Percentiles rank a stretch among this genome's conserved stretches.
Evolutionary conservation across 2,888 invertebrate genomes (phyloP).

Genomic region (Eutolmus rufibarbis): DNA sequence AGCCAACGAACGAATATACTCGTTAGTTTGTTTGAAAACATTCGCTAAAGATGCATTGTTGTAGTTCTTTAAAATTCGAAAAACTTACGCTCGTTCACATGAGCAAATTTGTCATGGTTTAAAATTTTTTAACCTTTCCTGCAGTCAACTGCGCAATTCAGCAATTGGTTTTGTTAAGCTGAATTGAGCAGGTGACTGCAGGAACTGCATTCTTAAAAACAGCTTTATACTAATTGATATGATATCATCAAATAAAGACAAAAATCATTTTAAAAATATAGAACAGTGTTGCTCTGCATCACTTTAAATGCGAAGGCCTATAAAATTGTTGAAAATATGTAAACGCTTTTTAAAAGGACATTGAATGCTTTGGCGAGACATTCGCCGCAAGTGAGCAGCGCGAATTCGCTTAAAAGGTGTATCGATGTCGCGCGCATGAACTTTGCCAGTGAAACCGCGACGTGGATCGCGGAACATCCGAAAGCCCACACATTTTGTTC

Average conservation of each 20-base stretch:
- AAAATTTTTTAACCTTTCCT: no score
- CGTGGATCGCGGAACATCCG: neutral
- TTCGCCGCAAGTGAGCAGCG: neutral
- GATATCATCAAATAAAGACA: neutral
- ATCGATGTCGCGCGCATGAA: conserved; percentile 1
- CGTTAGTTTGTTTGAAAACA: no score
- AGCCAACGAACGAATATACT: no score
- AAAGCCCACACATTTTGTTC: conserved; percentile 20
- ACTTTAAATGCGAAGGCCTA: neutral
- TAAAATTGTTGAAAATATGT: neutral
- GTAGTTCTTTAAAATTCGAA: no score
- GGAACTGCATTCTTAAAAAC: neutral
- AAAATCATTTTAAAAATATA: neutral
- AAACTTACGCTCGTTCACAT: no score
- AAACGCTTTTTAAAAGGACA: neutral
- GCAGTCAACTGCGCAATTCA: no score
- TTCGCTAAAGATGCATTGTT: no score
- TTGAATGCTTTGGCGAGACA: neutral
- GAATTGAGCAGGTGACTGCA: no score
- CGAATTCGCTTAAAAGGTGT: neutral
- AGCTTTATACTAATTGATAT: neutral
- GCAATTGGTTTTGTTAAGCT: no score
- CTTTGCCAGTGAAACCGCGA: neutral
- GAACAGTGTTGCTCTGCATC: neutral
- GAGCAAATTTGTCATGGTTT: no score